A percentile compares a stretch with the other conserved stretches of the same genome.
These are phyloP conservation scores for Micronycteris hirsuta DNA, from an alignment of 2,113 vertebrate genomes.

Conservation along the genomic window DNA sequence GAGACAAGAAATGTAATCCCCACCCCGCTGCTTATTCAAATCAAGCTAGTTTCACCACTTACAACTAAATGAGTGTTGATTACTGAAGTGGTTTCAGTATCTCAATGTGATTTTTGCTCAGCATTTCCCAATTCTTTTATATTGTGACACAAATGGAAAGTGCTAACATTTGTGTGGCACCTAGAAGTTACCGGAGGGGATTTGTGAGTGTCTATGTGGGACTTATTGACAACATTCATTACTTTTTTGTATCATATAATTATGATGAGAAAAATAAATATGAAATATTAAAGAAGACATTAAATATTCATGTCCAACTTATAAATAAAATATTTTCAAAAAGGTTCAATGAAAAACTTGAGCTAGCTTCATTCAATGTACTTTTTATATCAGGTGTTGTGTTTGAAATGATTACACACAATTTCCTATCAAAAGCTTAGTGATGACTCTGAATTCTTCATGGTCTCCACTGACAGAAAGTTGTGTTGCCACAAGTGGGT, in stretches of 20 bases:
- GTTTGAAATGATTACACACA: not conserved
- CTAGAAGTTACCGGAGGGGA: not conserved
- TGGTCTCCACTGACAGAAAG: not conserved
- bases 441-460: not conserved
- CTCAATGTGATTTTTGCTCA: not conserved
- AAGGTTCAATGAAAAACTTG: not conserved
- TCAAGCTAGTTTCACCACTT: not conserved
- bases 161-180: not conserved
- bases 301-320: slow-evolving; percentile 1
- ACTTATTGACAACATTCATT: not conserved
- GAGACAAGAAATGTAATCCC: not conserved
- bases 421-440: not conserved
- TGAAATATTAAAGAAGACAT: slow-evolving; percentile 10
- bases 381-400: not conserved
- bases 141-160: not conserved
- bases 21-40: not conserved
- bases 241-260: not conserved
- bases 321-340: slow-evolving; percentile 8
- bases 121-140: not conserved
- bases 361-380: not conserved
- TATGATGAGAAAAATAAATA: not conserved
- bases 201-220: not conserved
- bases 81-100: not conserved
- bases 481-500: not conserved
- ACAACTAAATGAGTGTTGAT: not conserved